Evolutionary conservation across 2,888 invertebrate genomes (phyloP), one percentile per base, ranked within the genome.

Genomic region (Conomelus anceps): DNA sequence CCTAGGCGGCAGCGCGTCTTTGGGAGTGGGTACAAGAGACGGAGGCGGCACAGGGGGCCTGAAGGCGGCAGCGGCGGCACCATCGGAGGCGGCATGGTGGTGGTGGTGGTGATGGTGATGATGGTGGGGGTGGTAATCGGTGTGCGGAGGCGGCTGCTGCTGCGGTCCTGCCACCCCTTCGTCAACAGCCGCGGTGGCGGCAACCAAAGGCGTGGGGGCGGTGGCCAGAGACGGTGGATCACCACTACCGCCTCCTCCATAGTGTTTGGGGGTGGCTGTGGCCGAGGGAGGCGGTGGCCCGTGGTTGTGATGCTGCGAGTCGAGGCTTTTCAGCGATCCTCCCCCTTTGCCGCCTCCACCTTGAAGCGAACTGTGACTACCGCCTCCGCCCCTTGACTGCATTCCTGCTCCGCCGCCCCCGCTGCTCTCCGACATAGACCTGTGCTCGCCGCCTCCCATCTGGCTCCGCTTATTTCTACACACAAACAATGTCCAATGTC

Each of bases 1-100:
- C 91, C 94, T 93, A 86, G 93, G 93, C 41, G 93, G 93, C 91
- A 93, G 91, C 23, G 93, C 92, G 90, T 94, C 94, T 92, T 94
- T 94, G 90, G 91, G 91, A 86, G 86, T 23, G 86, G 92, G 90
- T 63, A 90, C 84, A n/a, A n/a, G n/a, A n/a, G n/a, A n/a, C 90
- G 91, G 90, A 17, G 90, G 90, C 24, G 89, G 90, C 29, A 90
- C 89, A 34, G 90, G 90, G 22, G 89, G 89, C 84, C 90, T 89
- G 86, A 89, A 91, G 84, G 90, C 88, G 26, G 90, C 90, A 17
- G 90, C 90, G 17, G 89, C 34, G 17, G 90, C 90, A 86, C n/a
- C n/a, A n/a, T n/a, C n/a, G n/a, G n/a, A n/a, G n/a, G n/a, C n/a
- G n/a, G n/a, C n/a, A n/a, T n/a, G n/a, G n/a, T n/a, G n/a, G n/a